A percentile compares a stretch with the other conserved stretches of the same genome.
Evolutionary conservation across 1,140 invertebrate species (phyloP).

Genomic region (Bicyclus anynana): DNA sequence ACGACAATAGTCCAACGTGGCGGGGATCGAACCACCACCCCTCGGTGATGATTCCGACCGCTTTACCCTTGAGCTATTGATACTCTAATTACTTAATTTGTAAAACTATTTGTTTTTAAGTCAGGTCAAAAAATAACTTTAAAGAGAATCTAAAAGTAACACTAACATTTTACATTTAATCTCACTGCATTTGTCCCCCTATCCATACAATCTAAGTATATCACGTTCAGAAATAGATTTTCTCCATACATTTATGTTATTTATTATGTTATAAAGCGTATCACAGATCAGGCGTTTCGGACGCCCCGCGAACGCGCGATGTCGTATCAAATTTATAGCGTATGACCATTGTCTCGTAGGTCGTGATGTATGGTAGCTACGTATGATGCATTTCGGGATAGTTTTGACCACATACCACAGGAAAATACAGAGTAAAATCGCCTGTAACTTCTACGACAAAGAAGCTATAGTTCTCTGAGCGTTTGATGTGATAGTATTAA

Average conservation of each 20-base stretch:
- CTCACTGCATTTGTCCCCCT: neutral
- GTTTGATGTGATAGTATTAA: conserved; percentile 3
- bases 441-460: neutral
- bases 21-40: too few species aligned
- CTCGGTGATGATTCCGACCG: too few species aligned
- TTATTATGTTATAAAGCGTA: conserved; percentile 52
- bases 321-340: conserved; percentile 66
- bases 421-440: neutral
- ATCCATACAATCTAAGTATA: neutral
- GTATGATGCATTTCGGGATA: conserved; percentile 30
- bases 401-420: conserved; percentile 8
- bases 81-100: too few species aligned
- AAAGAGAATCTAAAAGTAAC: too few species aligned
- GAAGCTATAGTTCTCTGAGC: neutral
- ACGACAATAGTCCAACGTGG: too few species aligned
- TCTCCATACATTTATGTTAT: conserved; percentile 38
- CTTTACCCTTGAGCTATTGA: too few species aligned
- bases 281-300: conserved; percentile 47
- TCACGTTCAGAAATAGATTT: neutral
- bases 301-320: conserved; percentile 42
- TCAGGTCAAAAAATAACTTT: too few species aligned
- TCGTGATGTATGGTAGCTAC: conserved; percentile 47
- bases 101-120: too few species aligned
- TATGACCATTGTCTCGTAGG: conserved; percentile 45
- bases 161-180: too few species aligned